Percentiles rank a stretch among this genome's conserved stretches.
Conservation (phyloP, 30 jellyfish, hydroid and myxozoan genomes). For the Sanderia malayensis region DNA sequence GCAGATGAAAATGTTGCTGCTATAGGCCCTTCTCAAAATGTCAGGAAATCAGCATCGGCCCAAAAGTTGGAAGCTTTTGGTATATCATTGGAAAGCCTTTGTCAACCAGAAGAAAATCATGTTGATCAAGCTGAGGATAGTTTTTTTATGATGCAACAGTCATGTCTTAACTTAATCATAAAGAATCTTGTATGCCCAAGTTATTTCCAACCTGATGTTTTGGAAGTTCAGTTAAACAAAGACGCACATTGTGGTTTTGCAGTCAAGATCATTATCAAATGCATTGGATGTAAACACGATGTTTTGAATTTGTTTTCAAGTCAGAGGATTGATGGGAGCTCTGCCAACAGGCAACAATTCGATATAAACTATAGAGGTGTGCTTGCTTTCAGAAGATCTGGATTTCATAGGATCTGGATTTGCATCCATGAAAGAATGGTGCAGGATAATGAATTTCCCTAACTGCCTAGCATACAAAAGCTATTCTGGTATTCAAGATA, state of each 20-base stretch:
- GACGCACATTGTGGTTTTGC: not conserved
- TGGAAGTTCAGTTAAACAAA: not conserved
- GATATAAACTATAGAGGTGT: not conserved
- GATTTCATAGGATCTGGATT: constrained; percentile 5
- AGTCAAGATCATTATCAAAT: not conserved
- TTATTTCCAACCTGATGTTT: not conserved
- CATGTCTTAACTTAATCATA: no score
- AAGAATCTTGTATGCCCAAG: not conserved
- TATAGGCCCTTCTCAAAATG: not conserved
- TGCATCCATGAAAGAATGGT: constrained; percentile 9
- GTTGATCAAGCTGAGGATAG: no score
- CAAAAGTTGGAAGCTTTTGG: no score
- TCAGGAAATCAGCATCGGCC: no score
- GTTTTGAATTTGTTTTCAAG: not conserved
- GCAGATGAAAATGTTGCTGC: not conserved
- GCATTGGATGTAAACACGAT: not conserved
- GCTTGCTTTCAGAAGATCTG: not conserved
- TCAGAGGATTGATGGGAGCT: not conserved
- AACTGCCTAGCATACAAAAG: not conserved
- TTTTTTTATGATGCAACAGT: not conserved
- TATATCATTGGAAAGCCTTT: no score
- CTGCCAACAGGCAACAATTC: not conserved
- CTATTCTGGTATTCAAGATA: no score
- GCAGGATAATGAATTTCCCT: not conserved
- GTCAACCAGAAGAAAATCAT: no score